A percentile compares a stretch with the other conserved stretches of the same genome.
Conservation (phyloP, 1,140 invertebrate species). For the Heterodera carotae region DNA sequence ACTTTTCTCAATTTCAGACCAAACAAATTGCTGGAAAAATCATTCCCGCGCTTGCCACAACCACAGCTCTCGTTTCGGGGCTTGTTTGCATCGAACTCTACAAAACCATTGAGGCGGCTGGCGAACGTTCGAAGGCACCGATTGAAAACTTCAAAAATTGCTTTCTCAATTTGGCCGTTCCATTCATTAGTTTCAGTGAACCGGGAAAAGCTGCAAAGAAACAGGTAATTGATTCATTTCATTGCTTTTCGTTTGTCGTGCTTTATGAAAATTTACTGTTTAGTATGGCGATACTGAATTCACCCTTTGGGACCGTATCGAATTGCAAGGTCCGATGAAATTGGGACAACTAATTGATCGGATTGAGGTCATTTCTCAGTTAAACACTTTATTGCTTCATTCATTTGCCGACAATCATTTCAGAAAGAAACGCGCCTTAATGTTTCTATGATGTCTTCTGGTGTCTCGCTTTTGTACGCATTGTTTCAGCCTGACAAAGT, state of each 20-base stretch:
- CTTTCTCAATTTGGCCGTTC: conserved; percentile 92
- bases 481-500: conserved; percentile 95
- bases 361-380: too few relatives aligned
- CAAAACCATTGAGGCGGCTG: conserved; percentile 75
- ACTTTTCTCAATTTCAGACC: conserved; percentile 69
- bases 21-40: conserved; percentile 98
- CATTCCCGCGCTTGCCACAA: conserved; percentile 97
- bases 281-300: conserved; percentile 88
- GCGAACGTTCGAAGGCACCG: conserved; percentile 65
- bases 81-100: conserved; percentile 89
- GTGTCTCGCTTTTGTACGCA: conserved; percentile 96
- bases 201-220: conserved; percentile 85
- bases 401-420: too few relatives aligned
- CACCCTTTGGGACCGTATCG: conserved; percentile 97
- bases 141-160: conserved; percentile 87
- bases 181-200: conserved; percentile 95
- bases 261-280: conserved; percentile 49
- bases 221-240: conserved; percentile 68
- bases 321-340: conserved; percentile 89
- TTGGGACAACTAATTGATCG: conserved; percentile 89
- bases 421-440: conserved; percentile 74
- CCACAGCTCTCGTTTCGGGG: conserved; percentile 92
- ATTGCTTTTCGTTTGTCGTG: conserved; percentile 23
- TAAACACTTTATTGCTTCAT: too few relatives aligned
- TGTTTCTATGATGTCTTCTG: conserved; percentile 96